A percentile compares a stretch with the other conserved stretches of the same genome.
phyloP scores from a whole-genome alignment of 2,113 vertebrate species.

The Triplophysa rosa region DNA sequence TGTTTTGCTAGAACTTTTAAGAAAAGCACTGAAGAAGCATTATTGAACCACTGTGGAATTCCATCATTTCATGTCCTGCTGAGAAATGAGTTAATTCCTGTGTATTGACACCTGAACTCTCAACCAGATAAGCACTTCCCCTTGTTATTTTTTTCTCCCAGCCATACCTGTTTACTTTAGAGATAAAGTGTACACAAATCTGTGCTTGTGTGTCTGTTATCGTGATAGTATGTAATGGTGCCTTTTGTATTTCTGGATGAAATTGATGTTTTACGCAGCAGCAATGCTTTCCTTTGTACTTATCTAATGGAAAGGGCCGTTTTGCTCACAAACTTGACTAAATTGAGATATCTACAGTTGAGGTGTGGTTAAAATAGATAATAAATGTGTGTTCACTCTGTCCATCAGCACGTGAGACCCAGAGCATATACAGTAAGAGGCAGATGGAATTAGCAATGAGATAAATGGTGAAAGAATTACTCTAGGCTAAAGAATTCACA shows the following conservation, averaged over 20 bases:
- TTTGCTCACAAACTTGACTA: slow-evolving; percentile 68
- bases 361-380: slow-evolving; percentile 48
- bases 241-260: slow-evolving; percentile 32
- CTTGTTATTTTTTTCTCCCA: not conserved
- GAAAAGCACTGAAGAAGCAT: slow-evolving; percentile 22
- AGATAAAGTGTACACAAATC: slow-evolving; percentile 5
- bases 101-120: slow-evolving; percentile 26
- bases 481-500: not conserved
- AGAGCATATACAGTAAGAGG: not conserved
- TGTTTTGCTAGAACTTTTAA: slow-evolving; percentile 18
- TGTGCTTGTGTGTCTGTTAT: not conserved
- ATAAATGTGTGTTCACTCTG: slow-evolving; percentile 63
- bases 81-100: slow-evolving; percentile 28
- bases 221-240: not conserved
- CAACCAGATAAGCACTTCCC: slow-evolving; percentile 8
- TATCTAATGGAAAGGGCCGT: slow-evolving; percentile 65
- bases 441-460: slow-evolving; percentile 23
- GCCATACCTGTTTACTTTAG: slow-evolving; percentile 14
- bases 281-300: slow-evolving; percentile 70
- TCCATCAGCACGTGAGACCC: slow-evolving; percentile 33
- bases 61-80: slow-evolving; percentile 24
- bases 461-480: slow-evolving; percentile 46
- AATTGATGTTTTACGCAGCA: slow-evolving; percentile 38
- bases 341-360: slow-evolving; percentile 73
- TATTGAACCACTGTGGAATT: slow-evolving; percentile 36